phyloP scores from a whole-genome alignment of 2,797 vertebrate species.

The Ara ararauna region DNA sequence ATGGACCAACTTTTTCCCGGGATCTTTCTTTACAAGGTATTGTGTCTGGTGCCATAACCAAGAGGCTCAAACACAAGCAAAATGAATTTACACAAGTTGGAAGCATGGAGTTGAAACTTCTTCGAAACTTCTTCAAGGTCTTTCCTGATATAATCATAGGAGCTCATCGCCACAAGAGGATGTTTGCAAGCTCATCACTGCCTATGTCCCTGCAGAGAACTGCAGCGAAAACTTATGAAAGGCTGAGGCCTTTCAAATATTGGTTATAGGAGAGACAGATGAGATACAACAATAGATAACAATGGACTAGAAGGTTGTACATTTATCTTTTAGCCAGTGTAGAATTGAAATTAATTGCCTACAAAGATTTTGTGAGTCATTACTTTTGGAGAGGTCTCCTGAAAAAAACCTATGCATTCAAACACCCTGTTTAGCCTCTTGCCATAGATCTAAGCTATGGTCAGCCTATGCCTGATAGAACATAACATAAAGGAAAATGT shows the following conservation, averaged over 20 bases:
- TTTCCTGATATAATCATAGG: background rate
- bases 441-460: background rate
- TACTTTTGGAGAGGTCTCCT: background rate
- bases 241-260: background rate
- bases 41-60: accelerated
- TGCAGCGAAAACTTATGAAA: background rate
- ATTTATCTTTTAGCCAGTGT: background rate
- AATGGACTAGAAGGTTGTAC: background rate
- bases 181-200: background rate
- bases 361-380: background rate
- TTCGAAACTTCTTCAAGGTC: background rate
- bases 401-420: background rate
- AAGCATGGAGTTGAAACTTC: background rate
- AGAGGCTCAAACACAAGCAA: background rate
- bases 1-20: background rate
- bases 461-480: background rate
- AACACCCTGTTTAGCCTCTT: background rate
- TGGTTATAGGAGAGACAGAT: background rate
- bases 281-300: background rate
- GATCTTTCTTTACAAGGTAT: background rate
- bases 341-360: background rate
- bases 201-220: background rate
- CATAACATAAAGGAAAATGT: background rate
- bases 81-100: background rate
- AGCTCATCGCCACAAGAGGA: background rate